Evolutionary conservation across 2,888 invertebrate genomes (phyloP).

Genomic region (Seladonia tumulorum): DNA sequence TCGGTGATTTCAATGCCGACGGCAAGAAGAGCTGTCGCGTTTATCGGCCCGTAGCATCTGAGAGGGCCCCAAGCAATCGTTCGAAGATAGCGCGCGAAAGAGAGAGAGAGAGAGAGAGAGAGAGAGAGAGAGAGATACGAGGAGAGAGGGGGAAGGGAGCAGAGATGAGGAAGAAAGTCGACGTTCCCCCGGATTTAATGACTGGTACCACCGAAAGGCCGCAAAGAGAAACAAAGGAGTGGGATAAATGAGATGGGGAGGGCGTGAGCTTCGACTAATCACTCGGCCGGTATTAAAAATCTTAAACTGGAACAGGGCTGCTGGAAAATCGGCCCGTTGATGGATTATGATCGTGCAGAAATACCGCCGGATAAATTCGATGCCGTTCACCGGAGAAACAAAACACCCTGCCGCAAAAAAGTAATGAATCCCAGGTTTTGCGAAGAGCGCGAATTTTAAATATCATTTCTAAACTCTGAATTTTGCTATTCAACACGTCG

Average conservation of each 20-base stretch:
- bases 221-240: slow-evolving; percentile 44
- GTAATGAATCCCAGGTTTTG: neutral
- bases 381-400: neutral
- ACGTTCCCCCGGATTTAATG: slow-evolving; percentile 55
- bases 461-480: neutral
- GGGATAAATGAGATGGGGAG: slow-evolving; percentile 57
- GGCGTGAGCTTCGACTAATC: slow-evolving; percentile 54
- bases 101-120: neutral
- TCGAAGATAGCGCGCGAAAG: neutral
- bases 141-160: neutral
- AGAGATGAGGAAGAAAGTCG: slow-evolving; percentile 44
- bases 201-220: slow-evolving; percentile 66
- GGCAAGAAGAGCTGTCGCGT: slow-evolving; percentile 64
- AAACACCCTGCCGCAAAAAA: neutral
- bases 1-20: slow-evolving; percentile 59
- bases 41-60: slow-evolving; percentile 69
- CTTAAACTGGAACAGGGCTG: slow-evolving; percentile 1
- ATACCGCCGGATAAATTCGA: slow-evolving; percentile 15
- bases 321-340: slow-evolving; percentile 15
- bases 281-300: slow-evolving; percentile 48
- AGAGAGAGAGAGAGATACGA: too few species aligned
- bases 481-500: too few species aligned
- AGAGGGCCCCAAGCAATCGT: slow-evolving; percentile 64
- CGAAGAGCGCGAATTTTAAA: neutral
- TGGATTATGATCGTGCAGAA: slow-evolving; percentile 3